These are phyloP conservation scores for Hippopotamyrus pictus DNA, from an alignment of 2,797 vertebrate species.

Conservation along the genomic window DNA sequence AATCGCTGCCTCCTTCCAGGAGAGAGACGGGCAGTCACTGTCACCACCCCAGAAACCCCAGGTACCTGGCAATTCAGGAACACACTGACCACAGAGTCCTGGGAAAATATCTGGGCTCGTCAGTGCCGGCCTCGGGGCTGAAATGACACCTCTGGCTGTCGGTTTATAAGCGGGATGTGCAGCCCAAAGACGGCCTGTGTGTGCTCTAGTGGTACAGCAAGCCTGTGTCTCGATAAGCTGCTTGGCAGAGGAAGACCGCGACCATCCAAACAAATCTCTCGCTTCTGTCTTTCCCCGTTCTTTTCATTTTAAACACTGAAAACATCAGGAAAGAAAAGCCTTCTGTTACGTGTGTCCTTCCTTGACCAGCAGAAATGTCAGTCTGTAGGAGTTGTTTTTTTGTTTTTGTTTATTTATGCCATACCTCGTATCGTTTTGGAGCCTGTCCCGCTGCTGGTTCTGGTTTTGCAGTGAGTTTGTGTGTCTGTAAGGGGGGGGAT, in stretches of 20 bases:
- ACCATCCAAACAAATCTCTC: neutral
- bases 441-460: neutral
- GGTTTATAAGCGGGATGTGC: neutral
- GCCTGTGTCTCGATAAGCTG: neutral
- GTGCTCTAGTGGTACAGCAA: neutral
- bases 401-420: neutral
- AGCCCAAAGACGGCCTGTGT: neutral
- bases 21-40: neutral
- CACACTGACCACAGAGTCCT: neutral
- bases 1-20: neutral
- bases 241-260: neutral
- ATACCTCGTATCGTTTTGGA: neutral
- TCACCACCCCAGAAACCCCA: neutral
- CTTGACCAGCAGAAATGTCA: neutral
- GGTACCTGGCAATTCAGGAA: neutral
- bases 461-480: neutral
- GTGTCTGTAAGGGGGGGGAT: neutral
- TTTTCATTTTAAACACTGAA: neutral
- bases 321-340: neutral
- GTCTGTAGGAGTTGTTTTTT: neutral
- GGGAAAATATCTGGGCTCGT: neutral
- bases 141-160: neutral
- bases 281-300: neutral
- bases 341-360: neutral
- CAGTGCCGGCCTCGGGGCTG: neutral